phyloP scores from a whole-genome alignment of 1,140 invertebrate species.

The Eurytemora carolleeae region DNA sequence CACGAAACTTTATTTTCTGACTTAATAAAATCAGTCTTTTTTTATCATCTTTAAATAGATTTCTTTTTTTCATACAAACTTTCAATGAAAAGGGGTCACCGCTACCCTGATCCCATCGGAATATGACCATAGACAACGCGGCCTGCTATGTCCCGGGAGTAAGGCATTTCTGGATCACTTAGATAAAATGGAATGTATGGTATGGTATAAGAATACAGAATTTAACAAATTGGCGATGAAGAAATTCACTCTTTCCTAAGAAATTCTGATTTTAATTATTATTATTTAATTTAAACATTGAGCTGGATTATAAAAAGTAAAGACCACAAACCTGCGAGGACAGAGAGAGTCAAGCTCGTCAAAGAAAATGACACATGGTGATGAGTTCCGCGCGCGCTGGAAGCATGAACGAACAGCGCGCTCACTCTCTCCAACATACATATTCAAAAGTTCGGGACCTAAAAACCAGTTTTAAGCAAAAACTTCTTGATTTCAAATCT shows the following conservation, averaged over 20 bases:
- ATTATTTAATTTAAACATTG: constrained; percentile 37
- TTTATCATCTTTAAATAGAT: too few relatives aligned
- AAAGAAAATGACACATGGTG: constrained; percentile 98
- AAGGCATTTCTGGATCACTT: too few relatives aligned
- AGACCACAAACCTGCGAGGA: constrained; percentile 56
- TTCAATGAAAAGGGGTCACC: too few relatives aligned
- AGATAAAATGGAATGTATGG: neutral
- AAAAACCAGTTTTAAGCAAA: too few relatives aligned
- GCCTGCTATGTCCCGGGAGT: too few relatives aligned
- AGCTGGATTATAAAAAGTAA: constrained; percentile 36
- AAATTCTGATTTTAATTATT: constrained; percentile 31
- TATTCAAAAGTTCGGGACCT: constrained; percentile 36
- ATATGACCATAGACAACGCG: too few relatives aligned
- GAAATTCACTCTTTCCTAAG: neutral
- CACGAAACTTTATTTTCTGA: too few relatives aligned
- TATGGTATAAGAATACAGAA: neutral
- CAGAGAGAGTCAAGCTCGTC: constrained; percentile 96
- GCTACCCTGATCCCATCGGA: too few relatives aligned
- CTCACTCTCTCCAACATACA: constrained; percentile 99
- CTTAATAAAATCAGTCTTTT: too few relatives aligned
- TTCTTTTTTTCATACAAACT: too few relatives aligned
- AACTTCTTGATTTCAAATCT: too few relatives aligned
- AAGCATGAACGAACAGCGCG: constrained; percentile 85
- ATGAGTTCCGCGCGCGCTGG: constrained; percentile 71
- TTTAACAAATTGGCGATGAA: neutral